A percentile compares a stretch with the other conserved stretches of the same genome.
Conservation (phyloP, 2,888 invertebrate genomes). For the Platycheirus albimanus region DNA sequence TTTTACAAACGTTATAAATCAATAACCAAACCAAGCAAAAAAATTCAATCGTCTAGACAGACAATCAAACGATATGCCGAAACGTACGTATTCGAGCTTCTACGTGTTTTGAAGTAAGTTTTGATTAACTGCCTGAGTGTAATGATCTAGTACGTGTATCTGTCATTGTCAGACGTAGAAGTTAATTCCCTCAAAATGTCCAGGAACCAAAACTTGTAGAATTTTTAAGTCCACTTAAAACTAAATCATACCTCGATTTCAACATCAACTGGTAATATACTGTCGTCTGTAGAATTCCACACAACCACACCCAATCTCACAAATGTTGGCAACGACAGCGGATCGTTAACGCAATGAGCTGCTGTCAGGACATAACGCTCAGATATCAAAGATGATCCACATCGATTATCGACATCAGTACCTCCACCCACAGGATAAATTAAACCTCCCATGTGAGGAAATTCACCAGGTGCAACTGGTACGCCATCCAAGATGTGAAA, state of each 20-base stretch:
- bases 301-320: conserved; percentile 67
- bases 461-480: conserved; percentile 72
- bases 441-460: conserved; percentile 75
- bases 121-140: too few species aligned
- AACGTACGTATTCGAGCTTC: too few species aligned
- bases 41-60: too few species aligned
- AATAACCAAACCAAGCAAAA: too few species aligned
- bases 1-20: too few species aligned
- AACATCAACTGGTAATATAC: conserved; percentile 30
- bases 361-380: conserved; percentile 70
- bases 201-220: too few species aligned
- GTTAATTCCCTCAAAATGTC: too few species aligned
- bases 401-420: conserved; percentile 34
- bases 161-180: too few species aligned
- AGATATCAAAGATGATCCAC: conserved; percentile 73
- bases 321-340: conserved; percentile 27
- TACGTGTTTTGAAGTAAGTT: too few species aligned
- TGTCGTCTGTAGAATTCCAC: conserved; percentile 34
- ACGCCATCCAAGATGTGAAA: conserved; percentile 74
- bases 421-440: conserved; percentile 53
- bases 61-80: too few species aligned
- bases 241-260: conserved; percentile 51
- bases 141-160: too few species aligned
- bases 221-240: too few species aligned
- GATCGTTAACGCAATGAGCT: conserved; percentile 71